Evolutionary conservation across 2,113 vertebrate genomes (phyloP).

Genomic region (Tupaia chinensis): DNA sequence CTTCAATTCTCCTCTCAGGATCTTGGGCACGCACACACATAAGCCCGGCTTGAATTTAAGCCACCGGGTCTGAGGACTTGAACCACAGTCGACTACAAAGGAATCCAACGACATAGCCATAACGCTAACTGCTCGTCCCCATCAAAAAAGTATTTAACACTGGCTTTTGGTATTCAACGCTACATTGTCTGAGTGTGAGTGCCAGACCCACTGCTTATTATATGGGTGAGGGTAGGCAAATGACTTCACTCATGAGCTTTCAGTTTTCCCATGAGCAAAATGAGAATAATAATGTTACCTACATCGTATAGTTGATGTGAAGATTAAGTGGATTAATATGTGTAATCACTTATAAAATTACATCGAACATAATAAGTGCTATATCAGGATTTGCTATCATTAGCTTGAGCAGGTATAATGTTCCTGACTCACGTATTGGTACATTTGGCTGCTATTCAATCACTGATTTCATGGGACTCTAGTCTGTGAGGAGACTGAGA

Average conservation of each 20-base stretch:
- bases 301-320: background rate
- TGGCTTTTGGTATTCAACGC: background rate
- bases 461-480: background rate
- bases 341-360: background rate
- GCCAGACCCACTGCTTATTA: background rate
- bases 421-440: background rate
- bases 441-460: background rate
- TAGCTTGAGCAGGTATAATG: background rate
- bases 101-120: no score
- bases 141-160: background rate
- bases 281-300: background rate
- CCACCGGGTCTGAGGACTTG: no score
- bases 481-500: background rate
- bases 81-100: no score
- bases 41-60: no score
- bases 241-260: background rate
- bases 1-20: no score
- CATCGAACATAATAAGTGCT: background rate
- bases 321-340: background rate
- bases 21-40: no score
- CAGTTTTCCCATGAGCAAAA: background rate
- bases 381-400: background rate
- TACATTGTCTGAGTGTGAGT: background rate
- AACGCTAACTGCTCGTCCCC: no score
- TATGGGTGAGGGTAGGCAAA: background rate